These are phyloP conservation scores for Drosophila fulvimacula DNA, from an alignment of 2,888 invertebrate genomes.

Conservation along the genomic window DNA sequence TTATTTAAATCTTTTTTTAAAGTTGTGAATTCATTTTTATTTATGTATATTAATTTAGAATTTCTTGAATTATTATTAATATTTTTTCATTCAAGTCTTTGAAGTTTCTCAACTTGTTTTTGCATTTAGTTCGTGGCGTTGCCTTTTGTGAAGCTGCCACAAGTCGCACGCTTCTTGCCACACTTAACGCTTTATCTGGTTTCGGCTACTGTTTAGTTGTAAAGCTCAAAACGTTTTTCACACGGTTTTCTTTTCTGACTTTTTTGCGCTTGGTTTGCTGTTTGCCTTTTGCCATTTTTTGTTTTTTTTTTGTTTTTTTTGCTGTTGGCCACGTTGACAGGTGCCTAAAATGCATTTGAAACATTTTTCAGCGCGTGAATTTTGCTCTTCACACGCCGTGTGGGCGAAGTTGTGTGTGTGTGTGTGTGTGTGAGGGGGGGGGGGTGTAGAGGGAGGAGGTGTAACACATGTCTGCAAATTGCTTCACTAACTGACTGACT, in stretches of 20 bases:
- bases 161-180: conserved; percentile 30
- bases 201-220: conserved; percentile 68
- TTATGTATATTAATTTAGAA: too few relatives aligned
- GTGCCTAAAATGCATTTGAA: conserved; percentile 65
- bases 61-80: not conserved
- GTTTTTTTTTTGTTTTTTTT: conserved; percentile 2
- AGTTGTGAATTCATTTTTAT: too few relatives aligned
- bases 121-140: not conserved
- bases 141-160: not conserved
- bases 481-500: conserved; percentile 74
- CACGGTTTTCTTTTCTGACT: conserved; percentile 27
- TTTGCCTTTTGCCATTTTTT: conserved; percentile 8
- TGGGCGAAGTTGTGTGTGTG: conserved; percentile 18
- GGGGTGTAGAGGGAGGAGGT: too few relatives aligned
- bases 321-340: conserved; percentile 39
- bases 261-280: not conserved
- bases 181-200: conserved; percentile 49
- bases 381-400: conserved; percentile 30
- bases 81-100: not conserved
- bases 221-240: conserved; percentile 40
- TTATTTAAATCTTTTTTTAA: too few relatives aligned
- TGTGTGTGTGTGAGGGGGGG: too few relatives aligned
- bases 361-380: conserved; percentile 49
- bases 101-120: not conserved
- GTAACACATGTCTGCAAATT: conserved; percentile 75